Evolutionary conservation across 2,113 vertebrate genomes (phyloP).

Genomic region (Xenotilapia longispinis): DNA sequence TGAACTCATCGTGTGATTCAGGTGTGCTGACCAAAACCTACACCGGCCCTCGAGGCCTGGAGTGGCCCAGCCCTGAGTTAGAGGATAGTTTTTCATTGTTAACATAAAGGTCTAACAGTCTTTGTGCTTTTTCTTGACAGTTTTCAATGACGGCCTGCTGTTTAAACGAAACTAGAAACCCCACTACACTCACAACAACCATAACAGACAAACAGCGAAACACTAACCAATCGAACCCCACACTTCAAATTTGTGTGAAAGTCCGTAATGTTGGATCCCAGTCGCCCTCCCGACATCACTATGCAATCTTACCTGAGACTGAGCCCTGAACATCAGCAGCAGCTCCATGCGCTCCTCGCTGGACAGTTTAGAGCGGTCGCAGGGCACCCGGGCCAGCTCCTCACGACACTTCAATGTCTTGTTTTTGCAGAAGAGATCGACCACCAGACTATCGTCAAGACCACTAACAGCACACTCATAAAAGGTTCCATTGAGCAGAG

Average conservation of each 20-base stretch:
- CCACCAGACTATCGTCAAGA: conserved; percentile 65
- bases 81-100: not conserved
- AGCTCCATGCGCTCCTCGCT: conserved; percentile 72
- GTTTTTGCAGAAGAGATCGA: conserved; percentile 74
- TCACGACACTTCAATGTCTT: conserved; percentile 72
- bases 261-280: too few relatives aligned
- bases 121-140: not conserved
- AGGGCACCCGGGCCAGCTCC: conserved; percentile 78
- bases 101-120: not conserved
- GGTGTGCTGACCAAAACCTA: not conserved
- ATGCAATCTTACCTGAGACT: conserved; percentile 81
- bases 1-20: not conserved
- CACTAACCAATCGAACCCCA: not conserved
- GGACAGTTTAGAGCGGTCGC: conserved; percentile 73
- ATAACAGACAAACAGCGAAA: not conserved
- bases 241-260: not conserved
- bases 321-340: conserved; percentile 81
- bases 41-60: not conserved
- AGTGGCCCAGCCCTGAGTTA: not conserved
- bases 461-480: conserved; percentile 92
- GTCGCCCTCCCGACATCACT: not conserved
- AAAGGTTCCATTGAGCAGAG: conserved; percentile 88
- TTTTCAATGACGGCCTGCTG: not conserved
- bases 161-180: not conserved
- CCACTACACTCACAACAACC: not conserved